Base-by-base conservation (phyloP, 2,888 invertebrate genomes). In the Villa cingulata region DNA sequence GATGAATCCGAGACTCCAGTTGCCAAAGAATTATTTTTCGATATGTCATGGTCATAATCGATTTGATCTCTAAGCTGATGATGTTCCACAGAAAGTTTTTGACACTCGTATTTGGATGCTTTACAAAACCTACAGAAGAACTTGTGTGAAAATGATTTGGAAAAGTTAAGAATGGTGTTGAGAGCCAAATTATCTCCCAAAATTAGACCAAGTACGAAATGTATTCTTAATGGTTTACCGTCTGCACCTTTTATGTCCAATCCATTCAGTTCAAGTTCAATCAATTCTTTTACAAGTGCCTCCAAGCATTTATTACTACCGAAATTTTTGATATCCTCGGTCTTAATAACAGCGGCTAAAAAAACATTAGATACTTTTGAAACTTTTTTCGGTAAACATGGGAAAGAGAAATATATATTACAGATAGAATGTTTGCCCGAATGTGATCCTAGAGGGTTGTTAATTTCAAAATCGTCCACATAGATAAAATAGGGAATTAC, bases 341-440 rank as follows among this genome's bases (percentile, higher is more conserved):
- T 34, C 34, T 43, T 43, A 17, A 48, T 34, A n/a, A 32, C 23
- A 15, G 43, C 43, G 9, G 47, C 43, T 29, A 43, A 43, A 48
- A 48, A 43, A 43, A 48, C 29, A 43, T 38, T 42, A 37, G 37
- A 14, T 6, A 47, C 23, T 19, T 42, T 47, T 38, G 46, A 46
- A 29, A 29, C 27, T 34, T 48, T 39, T 23, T 39, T 43, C n/a
- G n/a, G n/a, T n/a, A n/a, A n/a, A n/a, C n/a, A n/a, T n/a, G n/a
- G n/a, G n/a, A n/a, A n/a, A n/a, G n/a, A 44, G 48, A 18, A 48
- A 40, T 48, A 48, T 40, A 44, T 44, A 20, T 44, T 44, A 18
- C 48, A 44, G 16, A 48, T 37, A 16, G 44, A 27, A 27, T 27
- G 27, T 9, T 9, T 9, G 10, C 7, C 10, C 10, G 27, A 6